Evolutionary conservation across 2,797 vertebrate species (phyloP), one percentile per base, ranked within the genome.

Genomic region (Cossypha polioptera): DNA sequence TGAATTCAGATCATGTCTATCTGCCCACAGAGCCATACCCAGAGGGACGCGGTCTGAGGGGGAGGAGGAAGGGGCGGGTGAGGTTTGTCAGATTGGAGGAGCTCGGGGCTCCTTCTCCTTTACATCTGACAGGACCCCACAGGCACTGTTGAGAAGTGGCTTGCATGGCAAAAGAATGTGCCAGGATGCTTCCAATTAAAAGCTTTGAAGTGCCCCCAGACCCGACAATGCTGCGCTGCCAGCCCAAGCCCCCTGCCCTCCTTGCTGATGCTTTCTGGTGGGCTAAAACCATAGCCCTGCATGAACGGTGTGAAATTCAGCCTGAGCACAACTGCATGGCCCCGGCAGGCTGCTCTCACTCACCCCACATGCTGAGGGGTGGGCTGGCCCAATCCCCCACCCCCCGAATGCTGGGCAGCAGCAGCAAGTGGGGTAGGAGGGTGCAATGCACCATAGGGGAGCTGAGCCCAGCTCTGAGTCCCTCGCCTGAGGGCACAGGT

Each of bases 1-100:
- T 47, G 90, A 91, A 96, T 95, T 95, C 82, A 84, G 79, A 92
- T 95, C 88, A 84, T 89, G 88, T 82, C 82, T 96, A 91, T 92
- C 47, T 92, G 93, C 88, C 92, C 92, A 94, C 42, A 74, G 85
- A 93, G 77, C 82, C 1, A 5, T 94, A 87, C 81, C 87, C 88
- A 43, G 63, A 95, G 93, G 93, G 91, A 96, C 35, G 3, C 24
- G 40, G 75, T 91, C 82, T 66, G 79, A 94, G 58, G 86, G 82
- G 94, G 88, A 89, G 81, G 94, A 92, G 92, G 88, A 80, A 94
- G 85, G 82, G 87, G 88, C 68, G 91, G 91, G 86, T 93, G 93
- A 94, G 90, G 59, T 95, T 92, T 94, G 92, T 91, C 91, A 92
- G 83, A 92, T 75, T 19, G 12, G 90, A 95, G 86, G 74, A 94